phyloP scores from a whole-genome alignment of 2,888 invertebrate species.

The Onchidella celtica region DNA sequence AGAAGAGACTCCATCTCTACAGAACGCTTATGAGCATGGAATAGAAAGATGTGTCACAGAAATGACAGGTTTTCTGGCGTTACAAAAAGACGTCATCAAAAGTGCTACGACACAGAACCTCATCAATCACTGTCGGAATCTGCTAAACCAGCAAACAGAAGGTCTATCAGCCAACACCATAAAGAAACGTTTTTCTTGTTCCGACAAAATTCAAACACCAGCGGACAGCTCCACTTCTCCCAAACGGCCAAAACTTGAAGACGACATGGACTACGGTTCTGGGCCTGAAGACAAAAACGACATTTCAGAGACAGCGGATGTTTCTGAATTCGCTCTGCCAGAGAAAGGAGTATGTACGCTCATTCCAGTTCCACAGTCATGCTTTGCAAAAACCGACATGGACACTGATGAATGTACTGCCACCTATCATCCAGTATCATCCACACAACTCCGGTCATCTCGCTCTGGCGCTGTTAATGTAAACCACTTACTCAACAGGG shows the following conservation, averaged over 20 bases:
- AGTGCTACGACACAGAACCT: background rate
- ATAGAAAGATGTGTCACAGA: conserved; percentile 11
- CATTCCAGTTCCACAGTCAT: background rate
- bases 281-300: background rate
- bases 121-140: conserved; percentile 12
- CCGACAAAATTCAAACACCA: too few relatives aligned
- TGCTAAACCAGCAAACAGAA: background rate
- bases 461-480: too few relatives aligned
- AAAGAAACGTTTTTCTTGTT: too few relatives aligned
- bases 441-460: background rate
- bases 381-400: too few relatives aligned
- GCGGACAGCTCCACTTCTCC: conserved; percentile 23
- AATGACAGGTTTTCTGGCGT: conserved; percentile 11
- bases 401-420: background rate
- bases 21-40: conserved; percentile 7
- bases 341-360: background rate
- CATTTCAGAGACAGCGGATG: background rate
- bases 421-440: background rate
- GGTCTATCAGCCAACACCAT: background rate
- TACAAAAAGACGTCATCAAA: background rate
- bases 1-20: background rate
- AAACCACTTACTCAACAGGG: background rate
- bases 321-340: too few relatives aligned
- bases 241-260: background rate
- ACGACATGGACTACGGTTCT: background rate